A percentile compares a stretch with the other conserved stretches of the same genome.
Conservation (phyloP, 2,888 invertebrate genomes). For the Sphaerophoria taeniata region DNA sequence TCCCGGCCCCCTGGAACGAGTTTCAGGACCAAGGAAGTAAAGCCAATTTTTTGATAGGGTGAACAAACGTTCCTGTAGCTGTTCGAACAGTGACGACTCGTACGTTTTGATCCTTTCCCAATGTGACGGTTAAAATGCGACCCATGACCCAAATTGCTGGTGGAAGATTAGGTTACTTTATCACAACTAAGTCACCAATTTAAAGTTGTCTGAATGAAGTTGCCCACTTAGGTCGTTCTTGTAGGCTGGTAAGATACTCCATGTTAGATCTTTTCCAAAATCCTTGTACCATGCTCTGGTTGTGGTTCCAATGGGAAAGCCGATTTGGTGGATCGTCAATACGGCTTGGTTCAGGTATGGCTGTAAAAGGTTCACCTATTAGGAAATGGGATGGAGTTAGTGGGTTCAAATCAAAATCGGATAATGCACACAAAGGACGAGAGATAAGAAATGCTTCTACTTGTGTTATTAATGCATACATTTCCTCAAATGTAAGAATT, state of each 20-base stretch:
- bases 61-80: conserved; percentile 5
- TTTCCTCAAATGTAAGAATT: conserved; percentile 50
- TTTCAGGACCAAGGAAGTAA: conserved; percentile 29
- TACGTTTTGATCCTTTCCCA: conserved; percentile 4
- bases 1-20: conserved; percentile 28
- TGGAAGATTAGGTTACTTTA: conserved; percentile 36
- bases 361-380: conserved; percentile 48
- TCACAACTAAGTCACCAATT: conserved; percentile 19
- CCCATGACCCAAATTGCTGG: conserved; percentile 41
- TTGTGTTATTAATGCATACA: conserved; percentile 53
- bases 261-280: too few species aligned
- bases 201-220: conserved; percentile 17
- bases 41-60: conserved; percentile 12
- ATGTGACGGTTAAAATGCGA: background rate
- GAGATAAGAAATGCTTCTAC: conserved; percentile 63
- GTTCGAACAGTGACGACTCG: conserved; percentile 10
- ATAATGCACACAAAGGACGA: conserved; percentile 30
- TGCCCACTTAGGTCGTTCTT: conserved; percentile 65
- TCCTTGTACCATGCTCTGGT: conserved; percentile 58
- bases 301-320: conserved; percentile 43
- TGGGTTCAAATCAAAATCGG: conserved; percentile 53
- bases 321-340: conserved; percentile 35
- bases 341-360: conserved; percentile 44
- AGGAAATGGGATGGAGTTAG: conserved; percentile 58
- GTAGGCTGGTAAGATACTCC: conserved; percentile 54